Evolutionary conservation across 2,113 vertebrate genomes (phyloP).

Genomic region (Scalopus aquaticus): DNA sequence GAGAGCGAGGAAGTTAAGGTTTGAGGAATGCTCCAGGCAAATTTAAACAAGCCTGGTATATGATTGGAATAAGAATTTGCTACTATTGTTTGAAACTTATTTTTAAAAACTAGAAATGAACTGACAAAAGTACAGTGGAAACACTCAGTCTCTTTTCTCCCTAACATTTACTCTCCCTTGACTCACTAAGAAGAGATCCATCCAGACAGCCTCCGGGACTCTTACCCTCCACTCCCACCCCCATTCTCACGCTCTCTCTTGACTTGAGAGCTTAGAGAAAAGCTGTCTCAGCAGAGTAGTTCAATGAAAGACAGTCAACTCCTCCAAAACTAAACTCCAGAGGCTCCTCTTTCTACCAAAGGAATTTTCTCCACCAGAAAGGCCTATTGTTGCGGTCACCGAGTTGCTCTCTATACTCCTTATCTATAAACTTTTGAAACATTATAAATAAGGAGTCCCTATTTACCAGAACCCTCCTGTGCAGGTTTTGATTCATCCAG

Average conservation of each 20-base stretch:
- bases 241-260: background rate
- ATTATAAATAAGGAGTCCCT: background rate
- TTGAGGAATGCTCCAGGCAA: background rate
- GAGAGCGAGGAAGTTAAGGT: background rate
- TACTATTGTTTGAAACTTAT: background rate
- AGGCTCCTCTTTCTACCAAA: background rate
- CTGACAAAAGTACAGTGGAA: background rate
- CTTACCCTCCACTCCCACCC: rapidly evolving
- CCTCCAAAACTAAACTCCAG: background rate
- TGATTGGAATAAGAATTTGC: background rate
- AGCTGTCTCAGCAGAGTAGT: background rate
- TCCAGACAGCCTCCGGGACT: background rate
- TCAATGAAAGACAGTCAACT: background rate
- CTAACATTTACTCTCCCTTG: background rate
- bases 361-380: conserved; percentile 12
- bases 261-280: background rate
- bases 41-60: background rate
- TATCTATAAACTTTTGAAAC: background rate
- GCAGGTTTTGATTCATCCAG: background rate
- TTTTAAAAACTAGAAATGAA: background rate
- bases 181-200: background rate
- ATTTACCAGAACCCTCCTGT: background rate
- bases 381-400: background rate
- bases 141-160: background rate
- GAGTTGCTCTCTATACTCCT: background rate